Base-by-base conservation (phyloP, 2,113 vertebrate species). In the Electrona antarctica region DNA sequence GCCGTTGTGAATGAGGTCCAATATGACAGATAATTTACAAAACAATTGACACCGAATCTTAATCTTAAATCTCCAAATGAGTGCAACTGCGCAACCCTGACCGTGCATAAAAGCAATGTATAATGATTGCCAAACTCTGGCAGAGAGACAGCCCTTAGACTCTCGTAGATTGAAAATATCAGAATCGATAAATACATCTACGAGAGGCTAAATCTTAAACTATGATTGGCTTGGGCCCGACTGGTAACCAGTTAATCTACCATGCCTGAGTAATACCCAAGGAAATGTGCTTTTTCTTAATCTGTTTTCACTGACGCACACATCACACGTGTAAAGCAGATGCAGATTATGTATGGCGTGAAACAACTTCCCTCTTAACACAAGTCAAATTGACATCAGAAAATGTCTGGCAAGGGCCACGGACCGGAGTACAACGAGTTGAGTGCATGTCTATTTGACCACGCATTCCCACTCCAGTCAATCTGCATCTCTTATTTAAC, bases 51-150 rank as follows among this genome's bases (percentile, higher is more conserved):
- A 41, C 33, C 5, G 33, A 41, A 41, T 41, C 33, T 3, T 4
- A 41, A n/a, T n/a, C n/a, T n/a, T n/a, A n/a, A n/a, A n/a, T 21
- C 21, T 21, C 21, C 2, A 21, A 21, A 21, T 21, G 21, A 21
- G 21, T 21, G 21, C 21, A 21, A 21, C 21, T 21, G 21, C 2
- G 21, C 21, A 21, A 21, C 21, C 21, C 21, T 21, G 21, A 21
- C 21, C 21, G 21, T 21, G 21, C 21, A 70, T 85, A 78, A 90
- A 85, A 82, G 76, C 74, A 55, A 48, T 64, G 77, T 83, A 76
- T 90, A 92, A 91, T 85, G 87, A 92, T 83, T 84, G 81, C 61
- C 64, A 46, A 79, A 83, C 73, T 91, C 83, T 77, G 56, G 9
- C 73, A 69, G 51, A 76, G 70, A 87, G 41, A 51, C 48, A 57